Evolutionary conservation across 2,888 invertebrate genomes (phyloP), one percentile per base, ranked within the genome.

Genomic region (Melanophora roralis): DNA sequence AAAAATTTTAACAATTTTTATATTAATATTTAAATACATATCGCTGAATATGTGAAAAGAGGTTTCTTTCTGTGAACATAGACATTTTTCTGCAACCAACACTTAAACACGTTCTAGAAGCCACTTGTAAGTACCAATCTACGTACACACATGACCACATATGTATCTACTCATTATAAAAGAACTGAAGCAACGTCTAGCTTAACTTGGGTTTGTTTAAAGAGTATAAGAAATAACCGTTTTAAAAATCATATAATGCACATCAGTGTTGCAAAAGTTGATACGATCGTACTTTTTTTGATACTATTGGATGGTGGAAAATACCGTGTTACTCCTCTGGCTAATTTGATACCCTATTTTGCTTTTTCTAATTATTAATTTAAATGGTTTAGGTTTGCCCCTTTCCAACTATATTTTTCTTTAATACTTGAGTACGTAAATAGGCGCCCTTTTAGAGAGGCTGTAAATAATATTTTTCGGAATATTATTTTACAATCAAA

Each of bases 91-190:
- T 43, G 80, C 72, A 76, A 76, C 76, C 62, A 45, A 72, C 69
- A 80, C 80, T 80, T 80, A 73, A 80, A 80, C 80, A 80, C 80
- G 80, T 80, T 73, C 76, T 43, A 59, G 68, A 72, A 80, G 76
- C 80, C 80, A 80, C 80, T 80, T 80, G 64, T 73, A 49, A 12
- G 60, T 8, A 14, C 16, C 14, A 27, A 27, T 6, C 27, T 27
- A 27, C 27, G 27, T 27, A 27, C 36, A 49, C 9, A 23, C 27
- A 38, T 27, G 6, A 27, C 27, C 38, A 34, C 23, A 49, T 9
- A 16, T 27, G 27, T 40, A 47, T 69, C 11, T 45, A 38, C 12
- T 1, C 40, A 34, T n/a, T 34, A 67, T 49, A 67, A 60, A 64
- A 75, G 53, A 60, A 62, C 67, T 57, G 65, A 79, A 65, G 59